Evolutionary conservation across 2,888 invertebrate species (phyloP), one percentile per base, ranked within the genome.

Genomic region (Matsumyia berberina): DNA sequence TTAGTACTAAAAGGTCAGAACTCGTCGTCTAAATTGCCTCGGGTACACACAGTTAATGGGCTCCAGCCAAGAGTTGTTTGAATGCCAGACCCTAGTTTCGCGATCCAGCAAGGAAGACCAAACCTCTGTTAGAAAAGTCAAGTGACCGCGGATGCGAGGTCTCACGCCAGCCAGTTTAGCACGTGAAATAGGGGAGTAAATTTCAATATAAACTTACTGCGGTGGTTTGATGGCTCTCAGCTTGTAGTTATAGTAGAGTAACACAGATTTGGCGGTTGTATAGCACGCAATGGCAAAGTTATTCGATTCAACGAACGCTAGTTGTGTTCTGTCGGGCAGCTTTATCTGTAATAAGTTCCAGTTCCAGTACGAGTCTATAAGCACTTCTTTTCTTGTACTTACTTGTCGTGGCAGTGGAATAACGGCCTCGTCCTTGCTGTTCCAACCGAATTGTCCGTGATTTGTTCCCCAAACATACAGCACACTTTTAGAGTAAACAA

Each of bases 381-480:
- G 19, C 0, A 11, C 2, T 9, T 15, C 11, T 7, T 6, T 12
- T n/a, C n/a, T n/a, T 5, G 5, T 29, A 49, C 87, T 86, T 86
- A 89, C 91, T 88, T 88, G 72, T 76, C 86, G 88, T 33, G 91
- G 91, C n/a, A 89, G 70, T 29, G 85, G 19, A 42, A 83, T 49
- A 8, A 90, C 87, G 0, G 78, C 74, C 24, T 88, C 88, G 0
- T 77, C 83, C 35, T 87, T 87, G 1, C 86, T 74, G 58, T 87
- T 88, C 46, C 89, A 70, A 0, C 96, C 97, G 88, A 97, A 92
- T 89, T 97, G 97, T 0, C 97, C 97, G 64, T 94, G 93, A 92
- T 97, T 96, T 2, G 94, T 92, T 1, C 97, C 97, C 95, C 96
- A 97, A 0, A 96, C 95, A 90, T 94, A 96, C 0, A 97, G 91